phyloP scores from a whole-genome alignment of 1,140 invertebrate species.

The Scaptodrosophila lebanonensis region DNA sequence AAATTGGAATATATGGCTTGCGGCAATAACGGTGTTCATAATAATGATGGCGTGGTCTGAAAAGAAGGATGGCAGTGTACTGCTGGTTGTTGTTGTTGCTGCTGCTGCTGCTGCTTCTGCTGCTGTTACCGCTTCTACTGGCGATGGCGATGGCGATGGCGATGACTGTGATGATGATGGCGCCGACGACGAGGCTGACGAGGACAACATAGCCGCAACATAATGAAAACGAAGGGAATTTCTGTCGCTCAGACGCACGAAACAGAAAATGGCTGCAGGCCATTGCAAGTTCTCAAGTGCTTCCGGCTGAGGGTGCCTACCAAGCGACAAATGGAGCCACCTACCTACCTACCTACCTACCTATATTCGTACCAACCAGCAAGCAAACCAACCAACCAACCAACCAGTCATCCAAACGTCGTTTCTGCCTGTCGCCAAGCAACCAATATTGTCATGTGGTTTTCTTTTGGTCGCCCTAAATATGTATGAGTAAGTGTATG shows the following conservation, averaged over 20 bases:
- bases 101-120: constrained; percentile 14
- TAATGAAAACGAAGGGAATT: constrained; percentile 76
- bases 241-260: constrained; percentile 51
- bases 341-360: too few relatives aligned
- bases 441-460: constrained; percentile 71
- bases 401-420: constrained; percentile 18
- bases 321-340: constrained; percentile 16
- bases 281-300: constrained; percentile 74
- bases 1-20: constrained; percentile 71
- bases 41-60: constrained; percentile 74
- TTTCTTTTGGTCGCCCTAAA: constrained; percentile 43
- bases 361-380: too few relatives aligned
- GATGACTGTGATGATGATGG: too few relatives aligned
- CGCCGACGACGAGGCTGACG: constrained; percentile 49
- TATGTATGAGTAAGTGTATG: constrained; percentile 7
- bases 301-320: constrained; percentile 72
- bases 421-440: constrained; percentile 29
- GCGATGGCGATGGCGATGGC: not conserved
- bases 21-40: constrained; percentile 72
- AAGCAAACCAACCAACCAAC: not conserved
- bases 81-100: constrained; percentile 2
- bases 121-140: too few relatives aligned
- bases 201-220: constrained; percentile 70
- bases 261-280: constrained; percentile 61
- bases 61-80: constrained; percentile 62